phyloP scores from a whole-genome alignment of 1,140 invertebrate species.

The Atta cephalotes region DNA sequence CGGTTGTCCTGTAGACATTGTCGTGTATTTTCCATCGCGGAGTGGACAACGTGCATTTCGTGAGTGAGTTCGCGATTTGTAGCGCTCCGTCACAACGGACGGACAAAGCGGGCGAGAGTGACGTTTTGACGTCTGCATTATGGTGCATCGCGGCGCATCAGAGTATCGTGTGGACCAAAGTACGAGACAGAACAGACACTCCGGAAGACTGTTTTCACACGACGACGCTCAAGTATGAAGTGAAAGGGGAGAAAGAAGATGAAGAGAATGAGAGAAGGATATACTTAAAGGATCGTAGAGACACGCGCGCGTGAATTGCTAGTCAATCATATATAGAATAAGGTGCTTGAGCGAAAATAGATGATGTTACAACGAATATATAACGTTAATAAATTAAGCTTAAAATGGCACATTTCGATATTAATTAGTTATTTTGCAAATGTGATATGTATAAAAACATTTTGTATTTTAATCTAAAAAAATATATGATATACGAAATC shows the following conservation, averaged over 20 bases:
- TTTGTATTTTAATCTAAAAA: conserved; percentile 2
- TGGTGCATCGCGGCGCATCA: conserved; percentile 38
- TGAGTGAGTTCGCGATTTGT: conserved; percentile 58
- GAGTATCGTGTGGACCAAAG: conserved; percentile 30
- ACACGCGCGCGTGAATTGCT: conserved; percentile 1
- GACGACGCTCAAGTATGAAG: conserved; percentile 23
- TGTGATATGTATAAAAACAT: not conserved
- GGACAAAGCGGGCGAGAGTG: conserved; percentile 63
- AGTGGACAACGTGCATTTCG: conserved; percentile 26
- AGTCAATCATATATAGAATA: conserved; percentile 21
- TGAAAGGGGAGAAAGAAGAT: not conserved
- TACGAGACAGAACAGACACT: conserved; percentile 1
- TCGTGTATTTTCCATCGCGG: conserved; percentile 23
- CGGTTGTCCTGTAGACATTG: conserved; percentile 25
- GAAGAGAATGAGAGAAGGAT: conserved; percentile 48
- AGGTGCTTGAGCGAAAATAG: conserved; percentile 23
- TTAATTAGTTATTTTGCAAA: not conserved
- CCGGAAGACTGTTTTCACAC: conserved; percentile 32
- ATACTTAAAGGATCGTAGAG: not conserved
- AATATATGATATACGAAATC: not conserved
- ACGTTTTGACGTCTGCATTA: conserved; percentile 73
- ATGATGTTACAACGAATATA: not conserved
- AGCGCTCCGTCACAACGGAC: conserved; percentile 53
- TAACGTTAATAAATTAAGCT: not conserved
- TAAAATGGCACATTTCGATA: not conserved